Evolutionary conservation across 2,888 invertebrate species (phyloP).

Genomic region (Suillia variegata): DNA sequence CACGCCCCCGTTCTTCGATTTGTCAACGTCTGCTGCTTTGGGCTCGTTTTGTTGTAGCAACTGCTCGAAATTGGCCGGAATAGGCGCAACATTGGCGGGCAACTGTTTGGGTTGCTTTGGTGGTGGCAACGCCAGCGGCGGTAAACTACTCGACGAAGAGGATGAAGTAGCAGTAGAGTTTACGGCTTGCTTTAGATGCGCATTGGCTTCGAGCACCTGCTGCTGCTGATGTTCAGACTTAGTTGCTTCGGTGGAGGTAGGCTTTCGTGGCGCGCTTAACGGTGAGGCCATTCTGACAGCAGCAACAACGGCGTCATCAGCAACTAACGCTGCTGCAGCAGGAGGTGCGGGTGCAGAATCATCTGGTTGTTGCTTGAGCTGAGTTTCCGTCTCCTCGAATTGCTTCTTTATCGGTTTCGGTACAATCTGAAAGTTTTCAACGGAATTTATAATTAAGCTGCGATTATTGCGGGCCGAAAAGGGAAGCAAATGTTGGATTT

Average conservation of each 20-base stretch:
- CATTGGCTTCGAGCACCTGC: too few relatives aligned
- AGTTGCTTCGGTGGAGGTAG: conserved; percentile 30
- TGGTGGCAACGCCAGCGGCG: conserved; percentile 39
- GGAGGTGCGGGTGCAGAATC: conserved; percentile 26
- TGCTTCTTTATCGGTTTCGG: conserved; percentile 45
- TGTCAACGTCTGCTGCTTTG: conserved; percentile 27
- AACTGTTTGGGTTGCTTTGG: conserved; percentile 41
- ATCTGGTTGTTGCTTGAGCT: conserved; percentile 33
- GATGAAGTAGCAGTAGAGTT: conserved; percentile 25
- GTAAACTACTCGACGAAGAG: conserved; percentile 38
- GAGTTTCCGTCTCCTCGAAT: conserved; percentile 38
- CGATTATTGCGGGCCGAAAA: conserved; percentile 41
- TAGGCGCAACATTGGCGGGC: conserved; percentile 58
- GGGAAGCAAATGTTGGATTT: conserved; percentile 27
- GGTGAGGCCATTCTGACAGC: too few relatives aligned
- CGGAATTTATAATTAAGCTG: conserved; percentile 59
- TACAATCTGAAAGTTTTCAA: conserved; percentile 63
- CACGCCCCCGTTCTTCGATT: background rate
- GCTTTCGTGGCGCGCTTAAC: conserved; percentile 47
- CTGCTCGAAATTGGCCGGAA: conserved; percentile 57
- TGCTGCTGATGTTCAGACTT: conserved; percentile 26
- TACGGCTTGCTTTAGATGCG: conserved; percentile 1
- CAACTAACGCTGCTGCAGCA: conserved; percentile 12
- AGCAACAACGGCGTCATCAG: conserved; percentile 27
- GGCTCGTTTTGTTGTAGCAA: conserved; percentile 47